These are phyloP conservation scores for Ferrisia virgata DNA, from an alignment of 2,888 invertebrate genomes.

Conservation along the genomic window DNA sequence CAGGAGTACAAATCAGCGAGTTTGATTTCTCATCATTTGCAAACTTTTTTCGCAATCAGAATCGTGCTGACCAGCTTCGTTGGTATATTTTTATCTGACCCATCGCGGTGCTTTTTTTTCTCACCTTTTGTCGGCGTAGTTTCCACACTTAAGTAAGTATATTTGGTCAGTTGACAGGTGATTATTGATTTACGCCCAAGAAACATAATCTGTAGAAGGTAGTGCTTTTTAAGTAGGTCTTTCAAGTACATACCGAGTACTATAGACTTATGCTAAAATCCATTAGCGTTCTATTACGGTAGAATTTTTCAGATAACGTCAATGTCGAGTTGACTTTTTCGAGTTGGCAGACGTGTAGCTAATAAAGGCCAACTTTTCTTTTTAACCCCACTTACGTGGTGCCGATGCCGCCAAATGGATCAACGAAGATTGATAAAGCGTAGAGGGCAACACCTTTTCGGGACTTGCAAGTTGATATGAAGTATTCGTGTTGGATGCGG, in stretches of 20 bases:
- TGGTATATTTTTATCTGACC: not conserved
- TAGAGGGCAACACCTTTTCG: not conserved
- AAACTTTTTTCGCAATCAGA: no score
- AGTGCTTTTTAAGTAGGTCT: not conserved
- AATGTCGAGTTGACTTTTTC: not conserved
- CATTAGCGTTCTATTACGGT: not conserved
- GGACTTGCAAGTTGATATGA: no score
- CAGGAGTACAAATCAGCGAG: no score
- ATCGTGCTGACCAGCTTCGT: no score
- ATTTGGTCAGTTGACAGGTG: conserved; percentile 9
- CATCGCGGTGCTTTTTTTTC: not conserved
- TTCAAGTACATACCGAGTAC: no score
- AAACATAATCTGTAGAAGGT: not conserved
- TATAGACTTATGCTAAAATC: not conserved
- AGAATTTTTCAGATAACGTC: not conserved
- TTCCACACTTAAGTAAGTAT: not conserved
- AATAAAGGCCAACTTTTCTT: not conserved
- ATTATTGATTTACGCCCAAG: not conserved
- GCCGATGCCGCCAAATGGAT: no score
- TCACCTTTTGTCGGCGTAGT: not conserved
- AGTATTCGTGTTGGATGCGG: no score
- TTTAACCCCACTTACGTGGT: not conserved
- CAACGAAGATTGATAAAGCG: not conserved
- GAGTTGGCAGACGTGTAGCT: not conserved
- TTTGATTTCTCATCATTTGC: no score